Evolutionary conservation across 2,888 invertebrate genomes (phyloP).

Genomic region (Boloria euphrosyne): DNA sequence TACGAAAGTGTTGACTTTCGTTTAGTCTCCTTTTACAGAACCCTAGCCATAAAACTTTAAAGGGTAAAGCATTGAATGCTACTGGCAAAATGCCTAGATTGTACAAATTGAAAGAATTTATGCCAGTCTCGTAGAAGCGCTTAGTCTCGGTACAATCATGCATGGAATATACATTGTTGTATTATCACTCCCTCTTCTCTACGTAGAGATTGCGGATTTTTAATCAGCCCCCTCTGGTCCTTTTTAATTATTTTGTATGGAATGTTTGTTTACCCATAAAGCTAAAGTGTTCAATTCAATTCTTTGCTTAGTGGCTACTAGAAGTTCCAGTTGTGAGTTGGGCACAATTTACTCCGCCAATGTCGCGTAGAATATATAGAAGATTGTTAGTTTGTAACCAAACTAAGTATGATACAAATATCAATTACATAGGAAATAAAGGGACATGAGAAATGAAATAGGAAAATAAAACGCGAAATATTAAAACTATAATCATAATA

Average conservation of each 20-base stretch:
- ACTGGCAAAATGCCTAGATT: slow-evolving; percentile 27
- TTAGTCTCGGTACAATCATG: slow-evolving; percentile 10
- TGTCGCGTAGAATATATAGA: too few relatives aligned
- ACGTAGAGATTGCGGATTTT: slow-evolving; percentile 10
- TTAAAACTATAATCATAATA: too few relatives aligned
- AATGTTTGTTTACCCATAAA: neutral
- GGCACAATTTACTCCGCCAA: too few relatives aligned
- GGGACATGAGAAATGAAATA: too few relatives aligned
- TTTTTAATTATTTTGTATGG: slow-evolving; percentile 15
- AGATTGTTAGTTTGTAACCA: too few relatives aligned
- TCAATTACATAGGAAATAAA: too few relatives aligned
- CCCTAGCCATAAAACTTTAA: slow-evolving; percentile 10
- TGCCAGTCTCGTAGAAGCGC: slow-evolving; percentile 9
- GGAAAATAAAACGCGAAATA: too few relatives aligned
- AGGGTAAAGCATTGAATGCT: slow-evolving; percentile 31
- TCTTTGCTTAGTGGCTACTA: too few relatives aligned
- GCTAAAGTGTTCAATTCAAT: neutral
- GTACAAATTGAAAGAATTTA: slow-evolving; percentile 15
- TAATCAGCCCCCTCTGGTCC: slow-evolving; percentile 11
- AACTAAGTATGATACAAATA: too few relatives aligned
- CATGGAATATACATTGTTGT: slow-evolving; percentile 12
- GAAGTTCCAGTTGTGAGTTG: too few relatives aligned
- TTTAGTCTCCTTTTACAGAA: neutral
- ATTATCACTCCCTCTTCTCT: slow-evolving; percentile 10
- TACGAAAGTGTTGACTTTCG: neutral